Conservation (phyloP, 1,140 invertebrate genomes). For the Coenobita brevimanus region DNA sequence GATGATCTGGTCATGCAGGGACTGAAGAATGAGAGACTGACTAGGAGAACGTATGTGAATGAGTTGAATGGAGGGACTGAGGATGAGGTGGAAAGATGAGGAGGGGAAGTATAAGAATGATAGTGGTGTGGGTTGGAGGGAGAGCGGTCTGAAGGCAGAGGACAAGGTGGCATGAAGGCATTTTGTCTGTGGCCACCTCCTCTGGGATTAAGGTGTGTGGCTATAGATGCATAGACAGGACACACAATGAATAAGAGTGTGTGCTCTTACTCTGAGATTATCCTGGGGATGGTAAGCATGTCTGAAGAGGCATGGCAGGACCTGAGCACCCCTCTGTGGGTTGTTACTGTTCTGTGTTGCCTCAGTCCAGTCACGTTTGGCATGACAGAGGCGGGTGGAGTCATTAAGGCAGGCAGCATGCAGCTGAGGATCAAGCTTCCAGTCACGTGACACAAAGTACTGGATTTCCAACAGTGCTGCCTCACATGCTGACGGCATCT, state of each 20-base stretch:
- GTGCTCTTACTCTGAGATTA: slow-evolving; percentile 76
- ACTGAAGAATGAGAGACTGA: too few species aligned
- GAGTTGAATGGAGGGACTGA: too few species aligned
- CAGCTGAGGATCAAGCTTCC: slow-evolving; percentile 91
- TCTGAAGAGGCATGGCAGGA: slow-evolving; percentile 93
- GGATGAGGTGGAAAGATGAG: slow-evolving; percentile 1
- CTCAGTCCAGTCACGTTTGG: slow-evolving; percentile 85
- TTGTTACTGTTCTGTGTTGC: slow-evolving; percentile 76
- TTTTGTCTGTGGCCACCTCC: too few species aligned
- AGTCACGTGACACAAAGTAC: slow-evolving; percentile 96
- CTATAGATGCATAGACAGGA: not conserved
- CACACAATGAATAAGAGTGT: not conserved
- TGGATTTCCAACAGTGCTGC: slow-evolving; percentile 94
- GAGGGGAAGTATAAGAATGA: too few species aligned
- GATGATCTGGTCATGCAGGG: not conserved
- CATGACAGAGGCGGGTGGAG: slow-evolving; percentile 87
- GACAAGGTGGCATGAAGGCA: too few species aligned
- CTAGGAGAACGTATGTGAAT: too few species aligned
- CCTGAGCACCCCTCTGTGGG: slow-evolving; percentile 83
- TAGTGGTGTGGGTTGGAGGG: too few species aligned
- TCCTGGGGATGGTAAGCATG: slow-evolving; percentile 86
- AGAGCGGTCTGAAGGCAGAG: too few species aligned
- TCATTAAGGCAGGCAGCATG: slow-evolving; percentile 91
- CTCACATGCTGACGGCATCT: slow-evolving; percentile 93
- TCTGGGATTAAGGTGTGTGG: too few species aligned